phyloP scores from a whole-genome alignment of 2,797 vertebrate genomes.

The Limnodromus scolopaceus region DNA sequence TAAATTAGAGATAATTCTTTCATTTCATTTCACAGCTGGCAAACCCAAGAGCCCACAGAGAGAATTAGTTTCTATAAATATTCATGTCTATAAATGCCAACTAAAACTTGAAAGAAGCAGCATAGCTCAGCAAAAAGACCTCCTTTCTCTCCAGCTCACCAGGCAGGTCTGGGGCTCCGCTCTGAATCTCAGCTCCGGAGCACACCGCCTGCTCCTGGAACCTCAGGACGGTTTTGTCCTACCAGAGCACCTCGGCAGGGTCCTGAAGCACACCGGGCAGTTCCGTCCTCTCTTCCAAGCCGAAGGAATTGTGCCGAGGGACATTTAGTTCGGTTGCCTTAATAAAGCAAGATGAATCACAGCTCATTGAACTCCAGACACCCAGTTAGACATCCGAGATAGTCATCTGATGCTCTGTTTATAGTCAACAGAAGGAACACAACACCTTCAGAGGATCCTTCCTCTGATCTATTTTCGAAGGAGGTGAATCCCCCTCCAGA shows the following conservation, averaged over 20 bases:
- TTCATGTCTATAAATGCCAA: background rate
- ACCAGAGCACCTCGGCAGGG: background rate
- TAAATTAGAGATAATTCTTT: slow-evolving; percentile 24
- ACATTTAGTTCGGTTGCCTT: background rate
- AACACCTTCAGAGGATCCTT: background rate
- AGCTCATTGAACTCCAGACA: background rate
- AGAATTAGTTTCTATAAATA: slow-evolving; percentile 39
- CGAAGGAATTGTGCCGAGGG: background rate
- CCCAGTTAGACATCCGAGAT: background rate
- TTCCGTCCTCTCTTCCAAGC: background rate
- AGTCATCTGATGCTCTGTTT: slow-evolving; percentile 9
- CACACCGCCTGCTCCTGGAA: background rate
- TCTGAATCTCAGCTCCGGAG: background rate
- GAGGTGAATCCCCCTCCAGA: background rate
- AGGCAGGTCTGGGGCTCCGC: background rate
- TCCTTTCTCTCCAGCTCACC: background rate
- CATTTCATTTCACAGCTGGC: slow-evolving; percentile 31
- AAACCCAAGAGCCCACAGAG: background rate
- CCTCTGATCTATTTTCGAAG: background rate
- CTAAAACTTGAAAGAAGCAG: slow-evolving; percentile 29
- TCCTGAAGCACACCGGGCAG: background rate
- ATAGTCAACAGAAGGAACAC: background rate
- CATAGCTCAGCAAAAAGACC: background rate
- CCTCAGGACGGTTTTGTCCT: background rate
- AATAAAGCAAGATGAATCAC: slow-evolving; percentile 34